Evolutionary conservation across 2,888 invertebrate genomes (phyloP).

Genomic region (Drosophila mayaguana): DNA sequence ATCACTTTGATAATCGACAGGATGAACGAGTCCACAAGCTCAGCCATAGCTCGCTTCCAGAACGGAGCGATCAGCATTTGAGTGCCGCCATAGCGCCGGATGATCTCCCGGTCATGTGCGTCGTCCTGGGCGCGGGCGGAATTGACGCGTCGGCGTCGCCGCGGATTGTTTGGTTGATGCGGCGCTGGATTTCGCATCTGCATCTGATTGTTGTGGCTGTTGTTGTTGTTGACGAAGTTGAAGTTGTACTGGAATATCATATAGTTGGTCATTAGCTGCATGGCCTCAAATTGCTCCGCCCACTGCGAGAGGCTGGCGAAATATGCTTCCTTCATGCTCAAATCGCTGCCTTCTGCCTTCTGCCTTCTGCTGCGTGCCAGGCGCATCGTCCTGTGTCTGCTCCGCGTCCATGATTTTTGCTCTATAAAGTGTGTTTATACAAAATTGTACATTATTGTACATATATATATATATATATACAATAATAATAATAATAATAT

Average conservation of each 20-base stretch:
- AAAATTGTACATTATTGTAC: too few species aligned
- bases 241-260: not conserved
- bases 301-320: constrained; percentile 21
- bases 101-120: constrained; percentile 50
- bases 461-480: not conserved
- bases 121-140: constrained; percentile 40
- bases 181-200: accelerated
- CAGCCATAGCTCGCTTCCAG: constrained; percentile 94
- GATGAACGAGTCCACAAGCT: constrained; percentile 93
- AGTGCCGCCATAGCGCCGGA: constrained; percentile 86
- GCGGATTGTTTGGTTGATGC: not conserved
- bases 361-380: not conserved
- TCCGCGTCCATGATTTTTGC: not conserved
- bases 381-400: too few species aligned
- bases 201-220: not conserved
- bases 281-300: not conserved
- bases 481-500: too few species aligned
- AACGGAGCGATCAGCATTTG: constrained; percentile 93
- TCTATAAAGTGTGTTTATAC: not conserved
- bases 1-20: constrained; percentile 36
- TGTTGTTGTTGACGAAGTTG: not conserved
- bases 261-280: not conserved
- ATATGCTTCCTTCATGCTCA: constrained; percentile 5
- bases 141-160: not conserved
- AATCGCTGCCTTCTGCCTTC: too few species aligned